These are phyloP conservation scores for Petrolisthes manimaculis DNA, from an alignment of 2,888 invertebrate genomes.

Conservation along the genomic window DNA sequence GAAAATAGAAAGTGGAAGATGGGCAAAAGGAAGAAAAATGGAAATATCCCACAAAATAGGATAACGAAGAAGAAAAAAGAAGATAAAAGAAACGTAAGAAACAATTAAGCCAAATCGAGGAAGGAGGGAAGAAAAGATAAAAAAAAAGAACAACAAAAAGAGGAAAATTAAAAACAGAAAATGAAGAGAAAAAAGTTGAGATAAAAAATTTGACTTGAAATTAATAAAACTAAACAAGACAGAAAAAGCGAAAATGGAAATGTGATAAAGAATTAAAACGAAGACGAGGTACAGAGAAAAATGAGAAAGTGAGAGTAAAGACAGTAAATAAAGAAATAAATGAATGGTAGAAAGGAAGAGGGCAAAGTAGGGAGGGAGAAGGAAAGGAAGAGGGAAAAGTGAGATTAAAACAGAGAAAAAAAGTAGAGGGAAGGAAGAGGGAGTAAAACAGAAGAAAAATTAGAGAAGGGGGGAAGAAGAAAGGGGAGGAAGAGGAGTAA, in stretches of 20 bases:
- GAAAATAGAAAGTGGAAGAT: neutral
- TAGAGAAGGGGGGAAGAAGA: too few species aligned
- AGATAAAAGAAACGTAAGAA: neutral
- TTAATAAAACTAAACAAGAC: too few species aligned
- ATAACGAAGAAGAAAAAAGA: neutral
- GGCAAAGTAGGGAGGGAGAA: neutral
- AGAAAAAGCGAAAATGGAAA: too few species aligned
- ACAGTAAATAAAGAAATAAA: neutral
- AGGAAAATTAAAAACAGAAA: neutral
- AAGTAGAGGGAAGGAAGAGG: too few species aligned
- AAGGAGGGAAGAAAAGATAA: neutral
- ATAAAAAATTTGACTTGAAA: too few species aligned
- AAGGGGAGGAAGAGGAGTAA: too few species aligned
- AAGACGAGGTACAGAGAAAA: too few species aligned
- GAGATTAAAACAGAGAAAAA: neutral
- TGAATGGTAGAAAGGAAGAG: neutral
- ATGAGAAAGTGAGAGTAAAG: too few species aligned
- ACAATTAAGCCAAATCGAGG: neutral
- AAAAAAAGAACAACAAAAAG: conserved; percentile 12
- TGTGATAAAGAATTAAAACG: too few species aligned
- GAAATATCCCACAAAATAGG: neutral
- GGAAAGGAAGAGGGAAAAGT: neutral
- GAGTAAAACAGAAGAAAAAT: too few species aligned
- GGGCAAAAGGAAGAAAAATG: neutral
- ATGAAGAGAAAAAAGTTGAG: too few species aligned